Evolutionary conservation across 92 coral and sea anemone species (phyloP).

Genomic region (Epizoanthus ramosus): DNA sequence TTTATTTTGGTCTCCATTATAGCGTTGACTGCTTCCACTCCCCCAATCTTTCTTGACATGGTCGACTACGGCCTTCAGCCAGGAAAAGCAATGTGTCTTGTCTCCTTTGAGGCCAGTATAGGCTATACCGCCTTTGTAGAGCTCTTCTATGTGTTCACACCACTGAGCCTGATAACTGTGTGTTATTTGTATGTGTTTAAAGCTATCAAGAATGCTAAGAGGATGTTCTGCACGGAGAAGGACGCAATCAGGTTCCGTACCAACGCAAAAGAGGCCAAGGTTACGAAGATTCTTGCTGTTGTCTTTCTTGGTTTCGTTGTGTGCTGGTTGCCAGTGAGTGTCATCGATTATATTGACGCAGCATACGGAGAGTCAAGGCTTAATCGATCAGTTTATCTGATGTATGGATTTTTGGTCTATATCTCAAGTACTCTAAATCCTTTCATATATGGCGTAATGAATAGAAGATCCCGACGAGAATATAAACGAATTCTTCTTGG

Average conservation of each 20-base stretch:
- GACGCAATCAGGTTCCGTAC: slow-evolving; percentile 46
- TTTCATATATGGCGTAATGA: slow-evolving; percentile 69
- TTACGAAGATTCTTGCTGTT: slow-evolving; percentile 70
- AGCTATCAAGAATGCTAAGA: slow-evolving; percentile 55
- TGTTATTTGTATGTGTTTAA: slow-evolving; percentile 63
- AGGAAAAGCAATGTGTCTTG: slow-evolving; percentile 77
- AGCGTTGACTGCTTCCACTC: slow-evolving; percentile 54
- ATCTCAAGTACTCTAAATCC: slow-evolving; percentile 72
- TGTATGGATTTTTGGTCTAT: slow-evolving; percentile 65
- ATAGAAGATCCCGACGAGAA: slow-evolving; percentile 60
- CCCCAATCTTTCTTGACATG: slow-evolving; percentile 52
- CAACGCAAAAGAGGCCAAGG: slow-evolving; percentile 72
- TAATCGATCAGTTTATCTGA: slow-evolving; percentile 56
- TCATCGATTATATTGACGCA: slow-evolving; percentile 69
- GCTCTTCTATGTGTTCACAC: slow-evolving; percentile 42
- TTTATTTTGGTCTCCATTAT: slow-evolving; percentile 37
- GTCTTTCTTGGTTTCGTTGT: slow-evolving; percentile 67
- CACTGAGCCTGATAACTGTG: slow-evolving; percentile 47
- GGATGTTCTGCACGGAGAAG: slow-evolving; percentile 47
- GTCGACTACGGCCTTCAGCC: slow-evolving; percentile 69
- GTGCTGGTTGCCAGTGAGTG: slow-evolving; percentile 78
- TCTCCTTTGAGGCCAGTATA: slow-evolving; percentile 66
- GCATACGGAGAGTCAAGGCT: slow-evolving; percentile 50
- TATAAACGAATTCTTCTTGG: slow-evolving; percentile 41
- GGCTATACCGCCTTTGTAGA: slow-evolving; percentile 63